Conservation (phyloP, 2,113 vertebrate species). For the Lasiurus borealis region DNA sequence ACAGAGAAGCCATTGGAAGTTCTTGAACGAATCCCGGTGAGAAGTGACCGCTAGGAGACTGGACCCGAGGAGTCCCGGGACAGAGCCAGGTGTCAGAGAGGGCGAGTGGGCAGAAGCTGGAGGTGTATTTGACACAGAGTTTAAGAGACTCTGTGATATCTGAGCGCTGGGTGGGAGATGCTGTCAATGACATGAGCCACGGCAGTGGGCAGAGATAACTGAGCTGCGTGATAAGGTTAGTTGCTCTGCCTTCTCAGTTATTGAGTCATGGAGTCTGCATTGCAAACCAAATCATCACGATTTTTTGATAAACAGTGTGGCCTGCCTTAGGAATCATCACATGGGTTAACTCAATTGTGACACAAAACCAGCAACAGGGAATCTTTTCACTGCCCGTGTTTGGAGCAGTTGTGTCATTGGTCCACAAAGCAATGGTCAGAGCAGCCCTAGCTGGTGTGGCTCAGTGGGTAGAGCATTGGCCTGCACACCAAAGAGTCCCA, state of each 20-base stretch:
- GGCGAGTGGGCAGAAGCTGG: not conserved
- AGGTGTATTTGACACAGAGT: not conserved
- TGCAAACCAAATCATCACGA: not conserved
- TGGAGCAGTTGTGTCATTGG: not conserved
- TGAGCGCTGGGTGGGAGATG: not conserved
- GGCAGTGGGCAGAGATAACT: not conserved
- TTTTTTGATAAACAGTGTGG: not conserved
- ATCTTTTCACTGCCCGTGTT: not conserved
- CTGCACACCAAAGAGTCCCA: too few relatives aligned
- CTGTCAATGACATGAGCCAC: not conserved
- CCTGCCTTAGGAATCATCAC: not conserved
- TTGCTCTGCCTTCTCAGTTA: not conserved
- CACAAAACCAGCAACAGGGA: not conserved
- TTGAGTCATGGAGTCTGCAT: not conserved
- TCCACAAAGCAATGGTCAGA: not conserved
- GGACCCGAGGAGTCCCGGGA: not conserved
- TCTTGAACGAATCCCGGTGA: slow-evolving; percentile 6
- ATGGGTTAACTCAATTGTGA: not conserved
- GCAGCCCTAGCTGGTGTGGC: too few relatives aligned
- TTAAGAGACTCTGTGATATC: not conserved
- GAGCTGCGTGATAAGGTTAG: not conserved
- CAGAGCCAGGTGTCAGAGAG: not conserved
- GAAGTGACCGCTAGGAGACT: not conserved
- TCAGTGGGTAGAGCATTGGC: too few relatives aligned
- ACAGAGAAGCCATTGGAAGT: not conserved